Evolutionary conservation across 2,888 invertebrate species (phyloP).

Genomic region (Trachelus iudaicus): DNA sequence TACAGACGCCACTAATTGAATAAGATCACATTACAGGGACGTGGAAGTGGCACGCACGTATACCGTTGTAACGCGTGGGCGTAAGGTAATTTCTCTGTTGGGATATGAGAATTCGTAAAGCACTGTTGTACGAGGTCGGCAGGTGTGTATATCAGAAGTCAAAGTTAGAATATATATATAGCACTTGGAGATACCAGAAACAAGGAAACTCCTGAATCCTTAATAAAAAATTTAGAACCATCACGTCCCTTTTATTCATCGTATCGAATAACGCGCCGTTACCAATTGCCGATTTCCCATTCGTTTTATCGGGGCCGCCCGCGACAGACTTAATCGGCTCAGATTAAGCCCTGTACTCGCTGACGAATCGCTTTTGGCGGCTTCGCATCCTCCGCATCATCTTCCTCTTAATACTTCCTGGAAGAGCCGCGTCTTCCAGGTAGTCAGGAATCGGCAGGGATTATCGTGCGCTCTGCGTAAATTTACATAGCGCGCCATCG

Average conservation of each 20-base stretch:
- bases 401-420: neutral
- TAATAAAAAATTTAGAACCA: neutral
- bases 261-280: neutral
- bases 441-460: neutral
- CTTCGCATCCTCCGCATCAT: slow-evolving; percentile 3
- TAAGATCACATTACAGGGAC: slow-evolving; percentile 24
- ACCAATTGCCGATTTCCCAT: slow-evolving; percentile 8
- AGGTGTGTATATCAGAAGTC: neutral
- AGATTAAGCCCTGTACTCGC: neutral
- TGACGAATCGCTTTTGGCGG: neutral
- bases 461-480: neutral
- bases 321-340: slow-evolving; percentile 6
- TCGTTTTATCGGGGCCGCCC: neutral
- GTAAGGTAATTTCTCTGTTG: slow-evolving; percentile 21
- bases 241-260: neutral
- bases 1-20: slow-evolving; percentile 24
- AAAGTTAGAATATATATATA: neutral
- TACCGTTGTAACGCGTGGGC: slow-evolving; percentile 16
- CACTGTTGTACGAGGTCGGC: neutral
- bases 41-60: slow-evolving; percentile 15
- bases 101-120: neutral
- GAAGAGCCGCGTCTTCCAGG: neutral
- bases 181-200: neutral
- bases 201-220: slow-evolving; percentile 3
- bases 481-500: neutral